Evolutionary conservation across 2,888 invertebrate species (phyloP), one percentile per base, ranked within the genome.

Genomic region (Thymelicus lineola): DNA sequence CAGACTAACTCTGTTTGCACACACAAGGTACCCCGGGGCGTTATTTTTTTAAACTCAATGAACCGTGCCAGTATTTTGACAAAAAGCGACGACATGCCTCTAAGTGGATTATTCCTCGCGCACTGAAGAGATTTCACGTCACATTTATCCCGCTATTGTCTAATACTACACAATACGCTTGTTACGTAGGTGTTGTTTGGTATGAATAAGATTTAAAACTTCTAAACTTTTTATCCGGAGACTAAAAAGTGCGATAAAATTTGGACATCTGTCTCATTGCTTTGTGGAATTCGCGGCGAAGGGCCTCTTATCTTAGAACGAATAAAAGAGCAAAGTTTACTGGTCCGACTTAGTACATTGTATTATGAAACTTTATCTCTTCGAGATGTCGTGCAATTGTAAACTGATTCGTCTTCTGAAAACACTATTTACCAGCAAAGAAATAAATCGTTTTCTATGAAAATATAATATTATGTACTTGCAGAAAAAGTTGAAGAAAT

Each of bases 71-170:
- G 80, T 88, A 87, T 88, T 88, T 86, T 87, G 86, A 88, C 87
- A 89, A 90, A 88, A 88, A 86, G 83, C 86, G 77, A 80, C 86
- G 86, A 90, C 91, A 91, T 89, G 86, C 91, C 89, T 84, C 84
- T 93, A 93, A 93, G 93, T 93, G 91, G 93, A 93, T 93, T 93
- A 93, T 83, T 77, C 82, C 83, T 86, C 79, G 76, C 78, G 82
- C 76, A 81, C 62, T 73, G 77, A 83, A 84, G 81, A 89, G 88
- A 91, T 93, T 93, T 91, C 87, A 93, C 91, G 89, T 88, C 89
- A 84, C 89, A 93, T 93, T 93, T 86, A 89, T 86, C 85, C 86
- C 75, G 72, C 72, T 77, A 83, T 91, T 90, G 90, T 90, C 84
- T 89, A 86, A 82, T 75, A 70, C 65, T 50, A 48, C 67, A 88